Conservation (phyloP, 2,113 vertebrate genomes). For the Cranoglanis bouderius region DNA sequence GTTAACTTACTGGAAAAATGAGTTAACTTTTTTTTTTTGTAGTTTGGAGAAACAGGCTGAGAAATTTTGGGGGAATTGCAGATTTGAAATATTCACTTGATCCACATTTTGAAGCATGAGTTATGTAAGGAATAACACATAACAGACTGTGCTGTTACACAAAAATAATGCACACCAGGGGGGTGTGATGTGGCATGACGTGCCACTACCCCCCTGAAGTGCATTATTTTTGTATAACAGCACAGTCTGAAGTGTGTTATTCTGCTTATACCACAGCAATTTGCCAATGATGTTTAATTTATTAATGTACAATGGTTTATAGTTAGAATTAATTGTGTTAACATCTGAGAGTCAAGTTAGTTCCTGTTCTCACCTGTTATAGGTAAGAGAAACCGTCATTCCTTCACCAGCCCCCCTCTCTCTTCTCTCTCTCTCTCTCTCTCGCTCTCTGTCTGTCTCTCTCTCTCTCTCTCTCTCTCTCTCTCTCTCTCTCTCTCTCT, state of each 20-base stretch:
- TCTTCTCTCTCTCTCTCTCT: neutral
- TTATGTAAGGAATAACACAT: neutral
- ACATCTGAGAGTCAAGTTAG: neutral
- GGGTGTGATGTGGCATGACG: neutral
- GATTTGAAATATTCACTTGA: neutral
- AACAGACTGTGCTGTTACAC: neutral
- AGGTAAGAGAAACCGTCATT: neutral
- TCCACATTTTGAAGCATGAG: neutral
- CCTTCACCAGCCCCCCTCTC: too few relatives aligned
- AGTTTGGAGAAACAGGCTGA: neutral
- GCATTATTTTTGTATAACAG: neutral
- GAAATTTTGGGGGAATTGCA: neutral
- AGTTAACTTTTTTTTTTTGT: neutral
- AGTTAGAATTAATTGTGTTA: neutral
- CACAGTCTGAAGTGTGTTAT: neutral
- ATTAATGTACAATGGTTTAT: neutral
- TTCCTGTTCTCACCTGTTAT: neutral
- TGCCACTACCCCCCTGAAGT: neutral
- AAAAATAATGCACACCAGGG: neutral
- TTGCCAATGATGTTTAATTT: neutral
- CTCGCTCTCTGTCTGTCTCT: too few relatives aligned
- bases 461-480: neutral
- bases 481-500: too few relatives aligned
- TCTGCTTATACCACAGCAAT: too few relatives aligned
- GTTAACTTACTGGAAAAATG: constrained; percentile 20